These are phyloP conservation scores for Papilio demoleus DNA, from an alignment of 2,888 invertebrate species.

Conservation along the genomic window DNA sequence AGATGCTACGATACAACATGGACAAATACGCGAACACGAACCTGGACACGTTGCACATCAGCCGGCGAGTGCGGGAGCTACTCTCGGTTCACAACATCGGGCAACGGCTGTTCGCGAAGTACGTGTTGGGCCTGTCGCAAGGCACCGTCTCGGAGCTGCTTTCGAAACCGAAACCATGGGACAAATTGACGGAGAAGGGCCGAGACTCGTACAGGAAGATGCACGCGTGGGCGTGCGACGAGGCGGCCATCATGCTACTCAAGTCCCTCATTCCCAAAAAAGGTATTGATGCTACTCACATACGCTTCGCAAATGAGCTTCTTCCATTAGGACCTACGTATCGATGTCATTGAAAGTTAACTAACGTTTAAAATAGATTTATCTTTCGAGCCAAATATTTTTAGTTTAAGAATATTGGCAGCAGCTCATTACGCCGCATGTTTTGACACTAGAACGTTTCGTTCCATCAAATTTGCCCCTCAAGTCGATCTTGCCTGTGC, in stretches of 20 bases:
- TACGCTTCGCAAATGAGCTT: conserved; percentile 48
- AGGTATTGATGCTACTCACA: conserved; percentile 87
- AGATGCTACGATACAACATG: conserved; percentile 97
- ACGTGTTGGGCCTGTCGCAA: conserved; percentile 97
- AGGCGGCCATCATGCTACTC: conserved; percentile 97
- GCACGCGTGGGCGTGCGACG: conserved; percentile 99
- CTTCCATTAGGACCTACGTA: conserved; percentile 40
- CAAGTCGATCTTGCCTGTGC: conserved; percentile 65
- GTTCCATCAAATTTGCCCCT: conserved; percentile 58
- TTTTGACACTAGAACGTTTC: conserved; percentile 52
- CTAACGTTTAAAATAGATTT: conserved; percentile 42
- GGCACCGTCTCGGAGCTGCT: conserved; percentile 99
- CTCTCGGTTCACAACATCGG: conserved; percentile 99
- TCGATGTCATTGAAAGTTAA: conserved; percentile 32
- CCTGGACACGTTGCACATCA: conserved; percentile 97
- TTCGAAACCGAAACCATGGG: conserved; percentile 99
- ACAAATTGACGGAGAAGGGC: conserved; percentile 99
- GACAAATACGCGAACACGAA: conserved; percentile 97
- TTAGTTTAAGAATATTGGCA: conserved; percentile 42
- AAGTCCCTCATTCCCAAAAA: conserved; percentile 99
- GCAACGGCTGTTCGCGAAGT: conserved; percentile 98
- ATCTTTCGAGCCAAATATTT: not conserved
- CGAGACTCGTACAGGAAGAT: conserved; percentile 99
- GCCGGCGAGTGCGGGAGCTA: conserved; percentile 95
- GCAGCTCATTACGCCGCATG: conserved; percentile 55